A percentile compares a stretch with the other conserved stretches of the same genome.
phyloP scores from a whole-genome alignment of 2,797 vertebrate genomes.

The Hippoglossus hippoglossus region DNA sequence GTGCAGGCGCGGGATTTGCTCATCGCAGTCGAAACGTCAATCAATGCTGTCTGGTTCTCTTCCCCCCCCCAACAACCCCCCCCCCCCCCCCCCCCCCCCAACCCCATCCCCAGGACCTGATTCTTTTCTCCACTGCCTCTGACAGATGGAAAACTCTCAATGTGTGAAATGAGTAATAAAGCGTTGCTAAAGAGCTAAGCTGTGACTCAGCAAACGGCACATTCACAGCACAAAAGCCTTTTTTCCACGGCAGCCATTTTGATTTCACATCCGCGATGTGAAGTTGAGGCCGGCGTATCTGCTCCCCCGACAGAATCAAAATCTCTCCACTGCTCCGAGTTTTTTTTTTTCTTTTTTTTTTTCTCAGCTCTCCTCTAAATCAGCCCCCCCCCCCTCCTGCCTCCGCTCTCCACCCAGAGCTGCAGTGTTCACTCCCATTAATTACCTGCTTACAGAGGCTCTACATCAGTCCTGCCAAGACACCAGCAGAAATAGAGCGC shows the following conservation, averaged over 20 bases:
- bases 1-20: constrained; percentile 14
- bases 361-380: constrained; percentile 16
- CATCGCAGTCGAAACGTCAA: constrained; percentile 36
- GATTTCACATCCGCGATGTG: constrained; percentile 71
- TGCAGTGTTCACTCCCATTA: constrained; percentile 63
- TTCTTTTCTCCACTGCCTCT: constrained; percentile 49
- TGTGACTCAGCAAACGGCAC: constrained; percentile 75
- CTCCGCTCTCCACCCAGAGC: constrained; percentile 43
- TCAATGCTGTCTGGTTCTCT: constrained; percentile 30
- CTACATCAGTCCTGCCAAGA: constrained; percentile 60
- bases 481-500: constrained; percentile 49
- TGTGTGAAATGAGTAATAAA: constrained; percentile 77
- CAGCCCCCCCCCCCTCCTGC: constrained; percentile 36
- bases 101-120: not conserved
- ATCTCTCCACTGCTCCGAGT: constrained; percentile 41
- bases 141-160: constrained; percentile 64
- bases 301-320: constrained; percentile 29
- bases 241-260: constrained; percentile 79
- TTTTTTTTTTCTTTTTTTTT: not conserved
- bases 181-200: constrained; percentile 74
- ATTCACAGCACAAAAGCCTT: constrained; percentile 74
- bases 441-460: constrained; percentile 72
- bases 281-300: constrained; percentile 51
- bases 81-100: not conserved
- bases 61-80: no score